A percentile compares a stretch with the other conserved stretches of the same genome.
These are phyloP conservation scores for Drosophila setifemur DNA, from an alignment of 1,140 invertebrate species.

Conservation along the genomic window DNA sequence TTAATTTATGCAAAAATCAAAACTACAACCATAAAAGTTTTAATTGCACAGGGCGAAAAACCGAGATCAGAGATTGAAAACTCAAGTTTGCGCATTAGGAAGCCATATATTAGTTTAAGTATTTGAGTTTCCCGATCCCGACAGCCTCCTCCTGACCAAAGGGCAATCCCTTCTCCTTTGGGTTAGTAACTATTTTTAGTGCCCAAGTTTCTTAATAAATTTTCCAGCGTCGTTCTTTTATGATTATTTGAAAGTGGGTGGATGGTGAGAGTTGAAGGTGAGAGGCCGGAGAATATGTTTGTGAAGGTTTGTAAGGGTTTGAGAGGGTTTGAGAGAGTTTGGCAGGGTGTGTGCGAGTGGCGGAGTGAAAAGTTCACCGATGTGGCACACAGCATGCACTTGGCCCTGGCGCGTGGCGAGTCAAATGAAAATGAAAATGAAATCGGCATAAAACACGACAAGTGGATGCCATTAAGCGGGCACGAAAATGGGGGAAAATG, in stretches of 20 bases:
- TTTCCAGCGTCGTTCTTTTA: constrained; percentile 46
- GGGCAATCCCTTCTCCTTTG: neutral
- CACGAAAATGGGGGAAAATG: neutral
- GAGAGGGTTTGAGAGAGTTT: neutral
- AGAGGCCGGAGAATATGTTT: neutral
- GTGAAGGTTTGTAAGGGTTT: neutral
- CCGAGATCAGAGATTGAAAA: too few relatives aligned
- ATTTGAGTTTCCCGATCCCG: too few relatives aligned
- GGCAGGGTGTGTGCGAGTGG: neutral
- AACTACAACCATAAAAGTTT: too few relatives aligned
- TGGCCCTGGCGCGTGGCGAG: constrained; percentile 43
- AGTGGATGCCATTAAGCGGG: constrained; percentile 40
- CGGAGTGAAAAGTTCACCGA: constrained; percentile 40
- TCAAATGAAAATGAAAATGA: constrained; percentile 49
- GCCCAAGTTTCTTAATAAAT: constrained; percentile 58
- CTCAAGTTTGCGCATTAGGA: neutral
- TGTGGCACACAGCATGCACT: constrained; percentile 36
- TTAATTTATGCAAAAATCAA: too few relatives aligned
- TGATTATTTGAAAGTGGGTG: constrained; percentile 42
- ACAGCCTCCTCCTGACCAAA: too few relatives aligned
- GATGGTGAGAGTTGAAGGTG: too few relatives aligned
- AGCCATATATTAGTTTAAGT: neutral
- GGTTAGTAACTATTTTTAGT: constrained; percentile 49
- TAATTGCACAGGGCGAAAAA: too few relatives aligned
- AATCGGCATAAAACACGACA: constrained; percentile 58